A percentile compares a stretch with the other conserved stretches of the same genome.
phyloP scores from a whole-genome alignment of 2,888 invertebrate genomes.

The Blomia tropicalis region DNA sequence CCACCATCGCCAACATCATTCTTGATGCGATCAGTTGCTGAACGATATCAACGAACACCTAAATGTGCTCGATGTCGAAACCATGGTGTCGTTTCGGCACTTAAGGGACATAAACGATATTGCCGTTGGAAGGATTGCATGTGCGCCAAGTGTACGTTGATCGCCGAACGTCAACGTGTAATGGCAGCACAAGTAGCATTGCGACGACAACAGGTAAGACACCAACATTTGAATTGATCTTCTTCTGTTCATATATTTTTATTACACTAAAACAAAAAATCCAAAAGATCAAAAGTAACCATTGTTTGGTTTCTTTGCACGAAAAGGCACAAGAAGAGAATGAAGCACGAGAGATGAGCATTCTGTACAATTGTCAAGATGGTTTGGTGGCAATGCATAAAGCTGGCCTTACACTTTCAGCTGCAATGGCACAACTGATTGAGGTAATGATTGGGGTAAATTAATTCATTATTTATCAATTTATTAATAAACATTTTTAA shows the following conservation, averaged over 20 bases:
- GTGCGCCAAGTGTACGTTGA: slow-evolving; percentile 92
- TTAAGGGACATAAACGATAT: slow-evolving; percentile 58
- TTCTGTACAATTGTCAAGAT: slow-evolving; percentile 56
- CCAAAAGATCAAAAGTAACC: slow-evolving; percentile 4
- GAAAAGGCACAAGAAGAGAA: slow-evolving; percentile 63
- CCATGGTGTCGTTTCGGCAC: slow-evolving; percentile 88
- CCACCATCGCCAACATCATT: slow-evolving; percentile 21
- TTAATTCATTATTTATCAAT: neutral
- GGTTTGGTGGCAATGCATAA: slow-evolving; percentile 31
- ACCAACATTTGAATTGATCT: too few relatives aligned
- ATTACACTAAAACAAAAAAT: neutral
- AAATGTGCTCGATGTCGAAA: slow-evolving; percentile 94
- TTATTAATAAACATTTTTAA: neutral
- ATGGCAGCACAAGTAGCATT: slow-evolving; percentile 82
- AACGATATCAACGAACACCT: slow-evolving; percentile 85
- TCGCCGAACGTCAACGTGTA: slow-evolving; percentile 88
- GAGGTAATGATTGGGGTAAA: neutral
- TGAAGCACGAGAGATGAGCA: slow-evolving; percentile 82
- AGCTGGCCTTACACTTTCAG: slow-evolving; percentile 32
- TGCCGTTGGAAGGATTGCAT: slow-evolving; percentile 94
- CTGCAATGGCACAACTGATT: slow-evolving; percentile 31
- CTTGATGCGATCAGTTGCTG: slow-evolving; percentile 37
- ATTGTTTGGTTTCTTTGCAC: neutral
- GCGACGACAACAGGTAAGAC: slow-evolving; percentile 34
- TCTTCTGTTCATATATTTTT: neutral